Evolutionary conservation across 2,888 invertebrate genomes (phyloP).

Genomic region (Malthinus seriepunctatus): DNA sequence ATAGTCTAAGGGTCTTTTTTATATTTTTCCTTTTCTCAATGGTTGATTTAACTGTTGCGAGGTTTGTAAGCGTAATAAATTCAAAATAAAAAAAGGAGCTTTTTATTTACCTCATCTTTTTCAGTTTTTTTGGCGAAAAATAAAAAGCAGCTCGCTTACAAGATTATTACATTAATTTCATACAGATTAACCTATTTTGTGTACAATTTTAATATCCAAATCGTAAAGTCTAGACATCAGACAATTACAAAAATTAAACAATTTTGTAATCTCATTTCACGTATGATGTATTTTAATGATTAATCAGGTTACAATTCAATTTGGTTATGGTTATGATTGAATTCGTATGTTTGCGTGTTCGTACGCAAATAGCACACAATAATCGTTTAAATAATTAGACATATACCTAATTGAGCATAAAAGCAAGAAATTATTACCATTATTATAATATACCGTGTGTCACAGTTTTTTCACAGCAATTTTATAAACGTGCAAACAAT

Average conservation of each 20-base stretch:
- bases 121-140: neutral
- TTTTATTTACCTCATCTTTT: neutral
- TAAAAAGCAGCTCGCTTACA: neutral
- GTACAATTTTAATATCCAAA: too few species aligned
- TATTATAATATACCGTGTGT: neutral
- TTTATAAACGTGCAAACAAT: too few species aligned
- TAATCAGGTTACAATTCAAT: constrained; percentile 9
- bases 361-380: neutral
- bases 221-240: too few species aligned
- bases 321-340: constrained; percentile 8
- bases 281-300: constrained; percentile 9
- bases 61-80: constrained; percentile 4
- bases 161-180: too few species aligned
- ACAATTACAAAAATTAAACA: neutral
- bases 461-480: too few species aligned
- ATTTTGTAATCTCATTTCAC: constrained; percentile 8
- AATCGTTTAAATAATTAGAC: constrained; percentile 10
- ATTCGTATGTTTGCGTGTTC: constrained; percentile 4
- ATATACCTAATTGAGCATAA: constrained; percentile 14
- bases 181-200: too few species aligned
- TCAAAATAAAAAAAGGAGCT: neutral
- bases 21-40: constrained; percentile 5
- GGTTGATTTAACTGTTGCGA: constrained; percentile 5
- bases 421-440: neutral
- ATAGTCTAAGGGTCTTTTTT: constrained; percentile 6